Evolutionary conservation across 2,888 invertebrate genomes (phyloP).

Genomic region (Nebria salina): DNA sequence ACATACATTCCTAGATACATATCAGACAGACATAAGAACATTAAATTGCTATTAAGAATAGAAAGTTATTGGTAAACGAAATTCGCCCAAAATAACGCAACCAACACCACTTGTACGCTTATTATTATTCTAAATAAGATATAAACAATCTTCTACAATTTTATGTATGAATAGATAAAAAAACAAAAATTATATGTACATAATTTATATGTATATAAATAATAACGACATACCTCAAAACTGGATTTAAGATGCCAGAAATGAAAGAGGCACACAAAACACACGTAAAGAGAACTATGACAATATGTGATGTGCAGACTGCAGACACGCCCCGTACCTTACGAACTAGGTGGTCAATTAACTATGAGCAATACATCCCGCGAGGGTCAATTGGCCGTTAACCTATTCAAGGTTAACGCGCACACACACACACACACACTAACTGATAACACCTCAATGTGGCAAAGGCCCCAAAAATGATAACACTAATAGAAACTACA

Average conservation of each 20-base stretch:
- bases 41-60: neutral
- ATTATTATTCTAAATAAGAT: too few relatives aligned
- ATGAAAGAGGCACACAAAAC: neutral
- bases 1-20: neutral
- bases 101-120: too few relatives aligned
- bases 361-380: neutral
- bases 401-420: neutral
- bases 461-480: neutral
- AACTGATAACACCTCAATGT: neutral
- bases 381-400: conserved; percentile 4
- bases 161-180: too few relatives aligned
- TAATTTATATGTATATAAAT: too few relatives aligned
- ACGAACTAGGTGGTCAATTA: neutral
- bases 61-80: too few relatives aligned
- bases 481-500: neutral
- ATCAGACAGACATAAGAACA: neutral
- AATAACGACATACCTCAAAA: too few relatives aligned
- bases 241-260: too few relatives aligned
- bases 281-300: neutral
- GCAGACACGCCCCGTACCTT: conserved; percentile 10
- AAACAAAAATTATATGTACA: too few relatives aligned
- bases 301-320: neutral
- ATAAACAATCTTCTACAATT: too few relatives aligned
- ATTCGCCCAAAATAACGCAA: too few relatives aligned
- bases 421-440: neutral